Evolutionary conservation across 2,888 invertebrate species (phyloP).

Genomic region (Cephus sareptanus): DNA sequence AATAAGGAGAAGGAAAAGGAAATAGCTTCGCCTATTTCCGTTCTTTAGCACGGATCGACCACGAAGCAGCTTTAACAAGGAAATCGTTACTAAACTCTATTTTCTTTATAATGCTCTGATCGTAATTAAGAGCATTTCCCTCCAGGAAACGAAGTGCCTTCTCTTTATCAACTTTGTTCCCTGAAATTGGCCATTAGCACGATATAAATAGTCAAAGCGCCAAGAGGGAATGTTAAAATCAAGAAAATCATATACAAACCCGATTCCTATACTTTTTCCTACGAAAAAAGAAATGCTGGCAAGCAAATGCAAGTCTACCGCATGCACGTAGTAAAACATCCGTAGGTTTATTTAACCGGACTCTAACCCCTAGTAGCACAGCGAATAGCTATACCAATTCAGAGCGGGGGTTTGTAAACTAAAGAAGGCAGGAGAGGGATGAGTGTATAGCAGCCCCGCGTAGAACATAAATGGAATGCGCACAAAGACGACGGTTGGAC

Average conservation of each 20-base stretch:
- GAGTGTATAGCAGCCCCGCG: background rate
- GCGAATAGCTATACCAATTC: background rate
- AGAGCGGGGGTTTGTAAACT: background rate
- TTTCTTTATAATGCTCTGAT: slow-evolving; percentile 16
- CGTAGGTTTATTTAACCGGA: background rate
- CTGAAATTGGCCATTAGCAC: background rate
- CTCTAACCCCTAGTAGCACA: background rate
- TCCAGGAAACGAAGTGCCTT: background rate
- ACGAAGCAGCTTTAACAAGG: slow-evolving; percentile 10
- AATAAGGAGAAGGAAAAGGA: slow-evolving; percentile 3
- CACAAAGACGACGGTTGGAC: background rate
- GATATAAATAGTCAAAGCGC: background rate
- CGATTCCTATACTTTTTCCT: background rate
- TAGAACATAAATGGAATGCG: background rate
- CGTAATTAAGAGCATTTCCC: slow-evolving; percentile 19
- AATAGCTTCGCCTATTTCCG: background rate
- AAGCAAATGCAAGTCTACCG: background rate
- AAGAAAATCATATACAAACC: background rate
- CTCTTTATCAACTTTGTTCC: background rate
- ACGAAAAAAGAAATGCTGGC: background rate
- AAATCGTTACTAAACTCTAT: slow-evolving; percentile 22
- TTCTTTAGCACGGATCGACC: slow-evolving; percentile 3
- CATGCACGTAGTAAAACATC: background rate
- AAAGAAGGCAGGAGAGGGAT: background rate
- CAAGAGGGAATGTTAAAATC: background rate